These are phyloP conservation scores for Ondatra zibethicus DNA, from an alignment of 2,113 vertebrate genomes.

Conservation along the genomic window DNA sequence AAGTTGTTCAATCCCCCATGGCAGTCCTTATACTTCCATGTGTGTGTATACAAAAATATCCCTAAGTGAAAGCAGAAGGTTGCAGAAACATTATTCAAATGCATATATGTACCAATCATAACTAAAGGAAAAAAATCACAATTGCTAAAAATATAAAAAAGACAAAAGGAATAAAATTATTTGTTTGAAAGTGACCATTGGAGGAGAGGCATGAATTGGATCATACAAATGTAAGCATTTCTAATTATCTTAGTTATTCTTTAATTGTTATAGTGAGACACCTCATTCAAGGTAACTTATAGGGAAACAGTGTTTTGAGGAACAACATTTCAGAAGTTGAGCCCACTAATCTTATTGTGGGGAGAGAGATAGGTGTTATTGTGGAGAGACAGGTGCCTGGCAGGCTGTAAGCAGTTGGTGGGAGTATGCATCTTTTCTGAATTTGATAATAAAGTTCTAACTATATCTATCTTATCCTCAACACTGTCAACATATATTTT, in stretches of 20 bases:
- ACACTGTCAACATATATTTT: background rate
- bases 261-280: background rate
- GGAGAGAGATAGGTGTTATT: background rate
- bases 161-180: background rate
- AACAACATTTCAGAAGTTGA: background rate
- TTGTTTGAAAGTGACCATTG: background rate
- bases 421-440: background rate
- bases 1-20: background rate
- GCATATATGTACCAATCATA: background rate
- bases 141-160: background rate
- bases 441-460: background rate
- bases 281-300: background rate
- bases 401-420: background rate
- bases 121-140: background rate
- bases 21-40: too few relatives aligned
- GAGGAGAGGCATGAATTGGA: background rate
- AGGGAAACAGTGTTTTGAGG: background rate
- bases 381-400: too few relatives aligned
- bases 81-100: background rate
- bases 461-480: background rate
- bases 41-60: too few relatives aligned
- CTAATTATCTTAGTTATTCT: background rate
- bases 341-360: background rate
- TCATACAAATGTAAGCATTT: background rate
- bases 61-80: background rate